phyloP scores from a whole-genome alignment of 2,797 vertebrate species.

The Lagocephalus sceleratus region DNA sequence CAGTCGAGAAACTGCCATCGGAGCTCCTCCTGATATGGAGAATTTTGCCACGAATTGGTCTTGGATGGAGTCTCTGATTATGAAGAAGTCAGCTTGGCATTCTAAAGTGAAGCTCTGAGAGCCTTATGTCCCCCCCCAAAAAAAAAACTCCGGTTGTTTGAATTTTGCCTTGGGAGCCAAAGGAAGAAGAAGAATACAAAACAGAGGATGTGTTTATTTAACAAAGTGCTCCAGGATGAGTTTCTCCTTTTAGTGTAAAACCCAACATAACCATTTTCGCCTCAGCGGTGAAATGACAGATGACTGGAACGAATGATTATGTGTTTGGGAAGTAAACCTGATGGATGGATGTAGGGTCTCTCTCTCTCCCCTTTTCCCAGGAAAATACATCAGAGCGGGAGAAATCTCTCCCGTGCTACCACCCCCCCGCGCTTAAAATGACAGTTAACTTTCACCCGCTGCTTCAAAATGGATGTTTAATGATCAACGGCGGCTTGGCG shows the following conservation, averaged over 20 bases:
- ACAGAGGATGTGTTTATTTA: constrained; percentile 40
- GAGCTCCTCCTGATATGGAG: constrained; percentile 44
- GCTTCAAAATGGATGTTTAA: constrained; percentile 76
- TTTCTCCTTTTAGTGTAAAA: constrained; percentile 45
- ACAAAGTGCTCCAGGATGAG: constrained; percentile 43
- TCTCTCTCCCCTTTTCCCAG: constrained; percentile 27
- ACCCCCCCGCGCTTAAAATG: constrained; percentile 68
- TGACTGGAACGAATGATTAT: constrained; percentile 58
- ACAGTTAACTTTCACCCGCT: constrained; percentile 75
- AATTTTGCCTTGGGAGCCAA: background rate
- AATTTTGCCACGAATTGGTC: constrained; percentile 44
- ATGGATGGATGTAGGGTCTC: constrained; percentile 47
- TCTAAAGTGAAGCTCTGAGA: constrained; percentile 28
- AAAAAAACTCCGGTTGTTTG: background rate
- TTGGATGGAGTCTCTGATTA: constrained; percentile 37
- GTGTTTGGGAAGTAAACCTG: constrained; percentile 54
- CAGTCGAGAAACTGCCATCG: constrained; percentile 35
- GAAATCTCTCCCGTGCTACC: constrained; percentile 38
- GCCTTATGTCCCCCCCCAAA: background rate
- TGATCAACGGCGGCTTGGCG: constrained; percentile 68
- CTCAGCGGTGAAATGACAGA: constrained; percentile 56
- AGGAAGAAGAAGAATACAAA: background rate
- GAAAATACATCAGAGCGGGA: constrained; percentile 38
- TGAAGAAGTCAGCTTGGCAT: constrained; percentile 47
- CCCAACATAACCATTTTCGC: constrained; percentile 43